A percentile compares a stretch with the other conserved stretches of the same genome.
phyloP scores from a whole-genome alignment of 2,888 invertebrate genomes.

The Dinocampus coccinellae region DNA sequence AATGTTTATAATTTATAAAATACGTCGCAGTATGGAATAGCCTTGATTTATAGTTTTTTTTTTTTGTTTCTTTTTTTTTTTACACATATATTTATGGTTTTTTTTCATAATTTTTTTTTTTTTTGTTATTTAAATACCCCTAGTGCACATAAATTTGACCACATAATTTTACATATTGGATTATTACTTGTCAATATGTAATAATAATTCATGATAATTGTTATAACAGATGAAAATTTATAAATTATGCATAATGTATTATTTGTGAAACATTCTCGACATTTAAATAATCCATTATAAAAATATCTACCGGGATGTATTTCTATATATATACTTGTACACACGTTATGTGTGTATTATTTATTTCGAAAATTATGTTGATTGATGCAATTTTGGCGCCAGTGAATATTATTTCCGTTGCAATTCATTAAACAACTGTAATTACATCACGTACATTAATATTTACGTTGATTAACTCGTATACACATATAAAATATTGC shows the following conservation, averaged over 20 bases:
- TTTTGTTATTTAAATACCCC: not conserved
- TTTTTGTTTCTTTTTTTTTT: not conserved
- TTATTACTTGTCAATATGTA: too few relatives aligned
- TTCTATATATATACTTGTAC: not conserved
- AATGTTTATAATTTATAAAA: not conserved
- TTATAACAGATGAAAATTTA: too few relatives aligned
- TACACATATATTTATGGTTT: not conserved
- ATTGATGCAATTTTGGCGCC: constrained; percentile 29
- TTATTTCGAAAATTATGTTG: constrained; percentile 29
- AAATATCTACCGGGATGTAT: constrained; percentile 31
- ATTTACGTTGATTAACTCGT: not conserved
- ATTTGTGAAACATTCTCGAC: too few relatives aligned
- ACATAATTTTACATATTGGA: not conserved
- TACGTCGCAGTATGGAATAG: not conserved
- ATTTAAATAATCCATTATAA: not conserved
- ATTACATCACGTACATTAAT: not conserved
- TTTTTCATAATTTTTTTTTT: too few relatives aligned
- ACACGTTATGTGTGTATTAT: not conserved
- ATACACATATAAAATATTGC: not conserved
- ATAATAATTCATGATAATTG: too few relatives aligned
- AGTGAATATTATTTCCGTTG: not conserved
- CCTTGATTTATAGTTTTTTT: constrained; percentile 7
- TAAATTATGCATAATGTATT: too few relatives aligned
- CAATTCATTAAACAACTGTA: not conserved
- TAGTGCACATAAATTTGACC: not conserved